Conservation (phyloP, 30 jellyfish, hydroid and myxozoan genomes). For the Pelagia noctiluca region DNA sequence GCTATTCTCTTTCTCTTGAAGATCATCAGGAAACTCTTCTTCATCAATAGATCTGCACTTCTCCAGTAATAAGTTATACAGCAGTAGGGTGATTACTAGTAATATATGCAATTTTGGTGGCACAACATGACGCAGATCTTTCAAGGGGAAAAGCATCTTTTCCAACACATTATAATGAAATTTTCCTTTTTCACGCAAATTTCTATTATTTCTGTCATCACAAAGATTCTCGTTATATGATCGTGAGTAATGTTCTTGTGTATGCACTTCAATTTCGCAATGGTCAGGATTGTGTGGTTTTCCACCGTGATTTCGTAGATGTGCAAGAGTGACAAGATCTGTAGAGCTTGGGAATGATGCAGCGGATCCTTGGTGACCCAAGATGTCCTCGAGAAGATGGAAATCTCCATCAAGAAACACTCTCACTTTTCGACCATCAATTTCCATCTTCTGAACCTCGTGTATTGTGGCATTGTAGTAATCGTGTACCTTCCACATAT, state of each 20-base stretch:
- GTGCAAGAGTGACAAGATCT: conserved; percentile 24
- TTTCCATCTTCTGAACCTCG: conserved; percentile 7
- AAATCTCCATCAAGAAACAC: conserved; percentile 32
- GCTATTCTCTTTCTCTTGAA: not conserved
- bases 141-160: not conserved
- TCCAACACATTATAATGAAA: not conserved
- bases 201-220: not conserved
- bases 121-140: not conserved
- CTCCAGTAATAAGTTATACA: not conserved
- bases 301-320: conserved; percentile 44
- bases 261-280: not conserved
- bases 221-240: conserved; percentile 7
- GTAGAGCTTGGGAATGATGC: conserved; percentile 28
- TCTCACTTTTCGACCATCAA: conserved; percentile 19
- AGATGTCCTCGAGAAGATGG: conserved; percentile 8
- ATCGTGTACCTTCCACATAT: conserved; percentile 30
- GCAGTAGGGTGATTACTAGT: not conserved
- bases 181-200: not conserved
- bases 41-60: not conserved
- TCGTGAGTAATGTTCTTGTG: not conserved
- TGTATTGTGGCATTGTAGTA: not conserved
- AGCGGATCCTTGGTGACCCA: conserved; percentile 40
- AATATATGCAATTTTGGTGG: not conserved
- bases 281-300: conserved; percentile 25
- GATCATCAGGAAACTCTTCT: too few species aligned